Evolutionary conservation across 1,140 invertebrate genomes (phyloP).

Genomic region (Drosophila miranda): DNA sequence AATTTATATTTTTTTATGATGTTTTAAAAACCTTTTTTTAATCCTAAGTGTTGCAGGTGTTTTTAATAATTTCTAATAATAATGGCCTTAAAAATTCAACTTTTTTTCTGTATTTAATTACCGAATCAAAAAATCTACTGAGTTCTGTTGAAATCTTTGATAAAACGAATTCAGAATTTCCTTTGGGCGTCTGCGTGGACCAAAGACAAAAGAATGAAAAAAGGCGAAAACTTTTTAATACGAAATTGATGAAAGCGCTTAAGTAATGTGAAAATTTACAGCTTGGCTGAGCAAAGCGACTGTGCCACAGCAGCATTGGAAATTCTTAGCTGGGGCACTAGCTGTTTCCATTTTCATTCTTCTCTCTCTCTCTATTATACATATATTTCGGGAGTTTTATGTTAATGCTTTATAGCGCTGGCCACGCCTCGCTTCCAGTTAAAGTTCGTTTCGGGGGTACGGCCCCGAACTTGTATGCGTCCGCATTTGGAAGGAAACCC

Average conservation of each 20-base stretch:
- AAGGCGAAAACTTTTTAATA: constrained; percentile 23
- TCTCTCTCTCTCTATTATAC: constrained; percentile 1
- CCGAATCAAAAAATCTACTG: too few relatives aligned
- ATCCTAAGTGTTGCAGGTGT: too few relatives aligned
- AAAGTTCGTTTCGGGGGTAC: constrained; percentile 28
- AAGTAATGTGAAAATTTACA: constrained; percentile 56
- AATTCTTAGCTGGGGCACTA: constrained; percentile 16
- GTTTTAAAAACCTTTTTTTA: too few relatives aligned
- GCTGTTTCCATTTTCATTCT: constrained; percentile 25
- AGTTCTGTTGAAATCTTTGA: background rate
- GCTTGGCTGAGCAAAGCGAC: constrained; percentile 21
- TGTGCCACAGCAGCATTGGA: constrained; percentile 4
- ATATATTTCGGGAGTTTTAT: constrained; percentile 20
- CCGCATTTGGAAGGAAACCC: background rate
- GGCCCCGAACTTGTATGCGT: constrained; percentile 46
- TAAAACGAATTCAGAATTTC: background rate
- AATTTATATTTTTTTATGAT: too few relatives aligned
- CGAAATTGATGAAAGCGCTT: constrained; percentile 44
- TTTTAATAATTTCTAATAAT: too few relatives aligned
- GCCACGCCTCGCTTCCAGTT: constrained; percentile 58
- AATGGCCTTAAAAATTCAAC: too few relatives aligned
- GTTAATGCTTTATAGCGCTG: constrained; percentile 46
- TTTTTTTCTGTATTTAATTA: too few relatives aligned
- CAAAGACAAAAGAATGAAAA: constrained; percentile 3
- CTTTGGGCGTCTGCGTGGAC: background rate